Conservation (phyloP, 1,140 invertebrate genomes). For the Tetramorium alpestre region DNA sequence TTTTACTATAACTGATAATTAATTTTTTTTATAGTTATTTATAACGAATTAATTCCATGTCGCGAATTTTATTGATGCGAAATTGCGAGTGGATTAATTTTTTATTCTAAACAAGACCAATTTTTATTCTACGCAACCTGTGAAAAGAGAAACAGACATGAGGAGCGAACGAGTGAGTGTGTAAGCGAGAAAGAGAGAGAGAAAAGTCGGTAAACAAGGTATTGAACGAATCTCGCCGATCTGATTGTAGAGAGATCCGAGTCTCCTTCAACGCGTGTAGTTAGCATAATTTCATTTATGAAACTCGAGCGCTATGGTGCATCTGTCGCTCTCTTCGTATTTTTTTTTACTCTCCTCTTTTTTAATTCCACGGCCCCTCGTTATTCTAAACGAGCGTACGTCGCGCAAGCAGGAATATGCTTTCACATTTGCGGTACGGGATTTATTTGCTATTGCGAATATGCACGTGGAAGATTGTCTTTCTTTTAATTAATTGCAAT, state of each 20-base stretch:
- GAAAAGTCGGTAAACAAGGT: neutral
- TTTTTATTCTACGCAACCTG: neutral
- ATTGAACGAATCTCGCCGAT: conserved; percentile 58
- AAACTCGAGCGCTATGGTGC: conserved; percentile 60
- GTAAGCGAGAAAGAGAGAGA: neutral
- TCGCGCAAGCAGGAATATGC: conserved; percentile 11
- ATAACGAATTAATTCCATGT: conserved; percentile 20
- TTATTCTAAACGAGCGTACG: conserved; percentile 36
- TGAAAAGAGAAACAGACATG: neutral
- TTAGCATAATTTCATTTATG: conserved; percentile 79
- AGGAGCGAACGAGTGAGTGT: neutral
- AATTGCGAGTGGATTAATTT: conserved; percentile 16
- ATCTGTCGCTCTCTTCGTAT: conserved; percentile 14
- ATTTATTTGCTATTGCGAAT: conserved; percentile 37
- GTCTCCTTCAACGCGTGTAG: conserved; percentile 65
- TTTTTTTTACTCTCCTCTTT: neutral
- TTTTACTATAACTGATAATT: neutral
- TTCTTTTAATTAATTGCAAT: conserved; percentile 34
- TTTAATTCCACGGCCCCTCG: conserved; percentile 18
- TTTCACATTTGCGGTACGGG: conserved; percentile 24
- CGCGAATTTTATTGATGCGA: neutral
- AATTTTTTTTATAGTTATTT: neutral
- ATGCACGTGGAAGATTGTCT: neutral
- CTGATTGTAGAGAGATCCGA: conserved; percentile 49
- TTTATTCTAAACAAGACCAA: neutral